Base-by-base conservation (phyloP, 2,113 vertebrate genomes). In the Megaceryle torquata region DNA sequence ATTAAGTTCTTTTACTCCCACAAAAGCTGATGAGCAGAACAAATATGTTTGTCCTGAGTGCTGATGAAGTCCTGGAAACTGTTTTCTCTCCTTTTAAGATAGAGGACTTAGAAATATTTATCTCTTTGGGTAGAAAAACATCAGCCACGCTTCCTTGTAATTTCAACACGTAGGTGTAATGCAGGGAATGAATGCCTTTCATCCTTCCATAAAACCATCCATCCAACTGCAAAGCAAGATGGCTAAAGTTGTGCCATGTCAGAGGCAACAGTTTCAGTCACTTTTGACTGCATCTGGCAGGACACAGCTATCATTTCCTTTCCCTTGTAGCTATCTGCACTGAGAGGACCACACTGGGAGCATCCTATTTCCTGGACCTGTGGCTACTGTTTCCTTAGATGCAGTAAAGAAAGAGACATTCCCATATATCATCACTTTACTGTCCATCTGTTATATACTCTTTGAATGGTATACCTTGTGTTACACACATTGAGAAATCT, bases 311-410 rank as follows among this genome's bases (percentile, higher is more conserved):
- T 50, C 1, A 3, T 51, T 51, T 75, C 26, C 50, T 80, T 61
- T 26, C 11, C 31, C 17, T 48, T 51, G 11, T 57, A 56, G 43
- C 17, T 28, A 10, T 37, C 48, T 70, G 28, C 11, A 8, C 22
- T 39, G 9, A 16, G 29, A 53, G 26, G 29, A 14, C 22, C 11
- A 19, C 5, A 1, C 10, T 11, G 11, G 56, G 25, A 59, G 5
- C 25, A 48, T 29, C 25, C 21, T 8, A 3, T 46, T 39, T 51
- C 6, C 37, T 74, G 19, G 12, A 9, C 14, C 43, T 22, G 14
- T 9, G 13, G 19, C 16, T 57, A 7, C 21, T 43, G 11, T 14
- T 24, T 68, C 31, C 46, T 9, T 31, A 15, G 0, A 0, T 59
- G 26, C 9, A 19, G 11, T 31, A 33, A 4, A 15, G 46, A n/a